A percentile compares a stretch with the other conserved stretches of the same genome.
Evolutionary conservation across 2,113 vertebrate species (phyloP).

Genomic region (Dicaeum eximium): DNA sequence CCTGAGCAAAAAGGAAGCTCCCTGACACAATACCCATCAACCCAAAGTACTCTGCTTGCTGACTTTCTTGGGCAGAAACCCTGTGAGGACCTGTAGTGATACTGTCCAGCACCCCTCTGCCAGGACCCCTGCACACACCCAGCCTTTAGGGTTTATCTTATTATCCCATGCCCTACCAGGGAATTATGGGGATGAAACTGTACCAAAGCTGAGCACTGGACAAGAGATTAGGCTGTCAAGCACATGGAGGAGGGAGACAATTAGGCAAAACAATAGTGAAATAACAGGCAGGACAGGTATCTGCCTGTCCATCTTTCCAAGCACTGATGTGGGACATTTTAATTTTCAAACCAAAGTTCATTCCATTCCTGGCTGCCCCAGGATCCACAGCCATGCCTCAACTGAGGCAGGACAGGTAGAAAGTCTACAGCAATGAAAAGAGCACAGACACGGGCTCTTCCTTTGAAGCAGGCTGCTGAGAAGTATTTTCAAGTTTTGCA

Average conservation of each 20-base stretch:
- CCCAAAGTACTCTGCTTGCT: background rate
- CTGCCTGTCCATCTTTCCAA: background rate
- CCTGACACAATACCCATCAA: no score
- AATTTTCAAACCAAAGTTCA: background rate
- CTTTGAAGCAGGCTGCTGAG: background rate
- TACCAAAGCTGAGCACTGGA: background rate
- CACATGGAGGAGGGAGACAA: background rate
- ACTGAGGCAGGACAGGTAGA: background rate
- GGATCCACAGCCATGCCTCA: background rate
- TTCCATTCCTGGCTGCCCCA: background rate
- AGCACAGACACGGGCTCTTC: background rate
- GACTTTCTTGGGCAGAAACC: background rate
- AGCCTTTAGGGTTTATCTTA: background rate
- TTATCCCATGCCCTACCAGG: background rate
- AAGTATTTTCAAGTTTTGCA: background rate
- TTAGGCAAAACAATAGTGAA: background rate
- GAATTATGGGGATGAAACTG: background rate
- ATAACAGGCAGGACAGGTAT: background rate
- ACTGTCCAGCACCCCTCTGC: background rate
- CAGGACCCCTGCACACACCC: background rate
- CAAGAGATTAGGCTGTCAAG: background rate
- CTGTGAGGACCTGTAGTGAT: background rate
- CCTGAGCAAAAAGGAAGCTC: background rate
- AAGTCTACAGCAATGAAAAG: background rate
- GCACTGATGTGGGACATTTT: background rate